These are phyloP conservation scores for Sitta europaea DNA, from an alignment of 2,113 vertebrate species.

Conservation along the genomic window DNA sequence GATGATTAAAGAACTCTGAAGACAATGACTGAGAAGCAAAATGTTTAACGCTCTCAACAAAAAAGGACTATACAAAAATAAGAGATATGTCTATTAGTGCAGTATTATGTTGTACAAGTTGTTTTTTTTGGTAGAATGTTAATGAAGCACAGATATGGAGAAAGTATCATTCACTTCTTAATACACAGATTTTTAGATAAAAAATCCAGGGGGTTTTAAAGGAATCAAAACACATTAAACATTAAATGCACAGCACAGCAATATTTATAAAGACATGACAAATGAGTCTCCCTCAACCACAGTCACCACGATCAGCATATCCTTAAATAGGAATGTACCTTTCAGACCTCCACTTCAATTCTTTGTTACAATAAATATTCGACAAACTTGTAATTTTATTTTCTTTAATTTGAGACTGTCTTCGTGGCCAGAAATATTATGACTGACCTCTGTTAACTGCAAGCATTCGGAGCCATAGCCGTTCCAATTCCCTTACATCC, in stretches of 20 bases:
- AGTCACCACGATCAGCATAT: neutral
- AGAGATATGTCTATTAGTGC: neutral
- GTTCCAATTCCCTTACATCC: neutral
- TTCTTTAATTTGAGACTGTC: neutral
- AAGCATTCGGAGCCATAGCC: neutral
- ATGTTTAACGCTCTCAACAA: neutral
- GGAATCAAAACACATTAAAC: neutral
- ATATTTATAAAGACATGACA: neutral
- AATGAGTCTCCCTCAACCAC: neutral
- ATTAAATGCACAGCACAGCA: neutral
- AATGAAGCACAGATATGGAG: neutral
- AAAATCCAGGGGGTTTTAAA: neutral
- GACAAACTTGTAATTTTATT: neutral
- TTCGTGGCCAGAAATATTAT: neutral
- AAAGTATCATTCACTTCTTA: neutral
- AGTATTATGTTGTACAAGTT: neutral
- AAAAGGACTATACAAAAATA: neutral
- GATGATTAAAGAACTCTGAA: neutral
- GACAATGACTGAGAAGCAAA: neutral
- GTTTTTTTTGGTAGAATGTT: neutral
- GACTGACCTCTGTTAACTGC: neutral
- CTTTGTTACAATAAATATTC: neutral
- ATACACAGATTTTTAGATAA: neutral
- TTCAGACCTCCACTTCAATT: neutral
- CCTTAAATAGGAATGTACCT: neutral